phyloP scores from a whole-genome alignment of 1,140 invertebrate species.

The Lordiphosa collinella region DNA sequence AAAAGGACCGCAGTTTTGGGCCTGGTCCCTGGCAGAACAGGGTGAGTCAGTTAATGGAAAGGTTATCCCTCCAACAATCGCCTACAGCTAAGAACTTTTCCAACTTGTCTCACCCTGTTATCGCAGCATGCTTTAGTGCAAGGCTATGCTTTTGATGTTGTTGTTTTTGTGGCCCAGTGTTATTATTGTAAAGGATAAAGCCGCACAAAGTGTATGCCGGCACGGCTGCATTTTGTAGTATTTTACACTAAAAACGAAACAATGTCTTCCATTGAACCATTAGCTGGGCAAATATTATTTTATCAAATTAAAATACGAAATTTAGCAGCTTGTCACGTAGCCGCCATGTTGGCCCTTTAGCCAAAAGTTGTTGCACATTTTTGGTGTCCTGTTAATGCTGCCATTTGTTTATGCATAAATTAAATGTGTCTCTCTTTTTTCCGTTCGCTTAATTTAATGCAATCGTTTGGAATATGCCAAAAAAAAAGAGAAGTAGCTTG shows the following conservation, averaged over 20 bases:
- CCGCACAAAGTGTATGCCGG: constrained; percentile 19
- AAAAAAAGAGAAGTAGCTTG: constrained; percentile 3
- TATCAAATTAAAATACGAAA: constrained; percentile 72
- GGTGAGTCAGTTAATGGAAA: background rate
- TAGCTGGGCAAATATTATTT: constrained; percentile 74
- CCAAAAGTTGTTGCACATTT: constrained; percentile 48
- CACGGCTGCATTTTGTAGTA: constrained; percentile 41
- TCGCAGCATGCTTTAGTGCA: background rate
- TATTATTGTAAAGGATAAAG: constrained; percentile 42
- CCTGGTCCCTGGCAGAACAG: constrained; percentile 17
- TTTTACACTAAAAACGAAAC: constrained; percentile 43
- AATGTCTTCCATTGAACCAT: constrained; percentile 59
- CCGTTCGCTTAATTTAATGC: constrained; percentile 62
- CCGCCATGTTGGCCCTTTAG: constrained; percentile 15
- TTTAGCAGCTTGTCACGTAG: constrained; percentile 55
- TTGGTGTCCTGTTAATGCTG: constrained; percentile 52
- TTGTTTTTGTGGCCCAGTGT: background rate
- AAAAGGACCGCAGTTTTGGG: constrained; percentile 10
- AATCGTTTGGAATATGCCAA: constrained; percentile 30
- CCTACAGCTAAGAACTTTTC: constrained; percentile 6
- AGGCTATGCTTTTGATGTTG: constrained; percentile 3
- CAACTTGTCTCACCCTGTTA: background rate
- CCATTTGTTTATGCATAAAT: constrained; percentile 64
- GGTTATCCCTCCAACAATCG: too few relatives aligned
- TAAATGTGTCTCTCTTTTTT: constrained; percentile 46